Percentiles rank a stretch among this genome's conserved stretches.
Evolutionary conservation across 1,140 invertebrate species (phyloP).

Genomic region (Varroa destructor): DNA sequence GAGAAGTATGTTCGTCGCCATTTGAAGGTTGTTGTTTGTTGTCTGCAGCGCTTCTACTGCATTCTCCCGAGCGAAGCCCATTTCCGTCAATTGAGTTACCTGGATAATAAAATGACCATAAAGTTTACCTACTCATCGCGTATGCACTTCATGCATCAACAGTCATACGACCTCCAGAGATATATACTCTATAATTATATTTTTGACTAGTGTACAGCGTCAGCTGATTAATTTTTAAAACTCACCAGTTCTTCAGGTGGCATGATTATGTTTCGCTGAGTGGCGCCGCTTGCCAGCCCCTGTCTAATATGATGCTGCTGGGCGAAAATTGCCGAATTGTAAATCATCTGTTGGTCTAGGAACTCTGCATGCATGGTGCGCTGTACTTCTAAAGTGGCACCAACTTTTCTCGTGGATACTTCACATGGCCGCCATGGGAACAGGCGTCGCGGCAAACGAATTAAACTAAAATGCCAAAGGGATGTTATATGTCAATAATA

Average conservation of each 20-base stretch:
- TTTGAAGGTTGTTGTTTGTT: slow-evolving; percentile 17
- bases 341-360: slow-evolving; percentile 16
- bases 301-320: too few relatives aligned
- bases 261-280: background rate
- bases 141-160: too few relatives aligned
- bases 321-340: background rate
- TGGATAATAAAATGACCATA: background rate
- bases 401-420: slow-evolving; percentile 16
- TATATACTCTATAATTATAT: background rate
- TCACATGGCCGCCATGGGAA: slow-evolving; percentile 5
- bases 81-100: slow-evolving; percentile 18
- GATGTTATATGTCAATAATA: too few relatives aligned
- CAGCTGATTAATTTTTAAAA: background rate
- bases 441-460: slow-evolving; percentile 1
- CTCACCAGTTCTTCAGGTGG: slow-evolving; percentile 18
- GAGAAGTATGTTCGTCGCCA: slow-evolving; percentile 16
- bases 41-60: slow-evolving; percentile 14
- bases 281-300: too few relatives aligned
- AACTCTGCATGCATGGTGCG: slow-evolving; percentile 20
- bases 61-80: slow-evolving; percentile 6
- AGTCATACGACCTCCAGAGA: background rate
- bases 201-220: background rate
- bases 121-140: background rate
- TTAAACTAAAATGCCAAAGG: background rate
- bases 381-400: slow-evolving; percentile 13